A percentile compares a stretch with the other conserved stretches of the same genome.
phyloP scores from a whole-genome alignment of 2,888 invertebrate species.

The Epinotia nisella region DNA sequence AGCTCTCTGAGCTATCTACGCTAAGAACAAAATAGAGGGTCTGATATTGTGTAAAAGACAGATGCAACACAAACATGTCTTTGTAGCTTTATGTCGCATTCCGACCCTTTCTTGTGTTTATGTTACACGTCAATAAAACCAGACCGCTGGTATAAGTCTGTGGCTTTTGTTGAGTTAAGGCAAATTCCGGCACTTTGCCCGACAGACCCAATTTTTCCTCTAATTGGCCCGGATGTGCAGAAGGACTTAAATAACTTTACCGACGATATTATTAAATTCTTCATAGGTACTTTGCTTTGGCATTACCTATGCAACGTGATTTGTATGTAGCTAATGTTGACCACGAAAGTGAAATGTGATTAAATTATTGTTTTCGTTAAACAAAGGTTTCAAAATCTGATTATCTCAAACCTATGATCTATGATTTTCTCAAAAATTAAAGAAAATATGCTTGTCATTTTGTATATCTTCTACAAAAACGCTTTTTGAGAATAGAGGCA shows the following conservation, averaged over 20 bases:
- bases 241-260: constrained; percentile 30
- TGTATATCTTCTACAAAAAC: too few relatives aligned
- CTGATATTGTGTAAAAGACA: neutral
- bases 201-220: constrained; percentile 31
- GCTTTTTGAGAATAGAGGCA: too few relatives aligned
- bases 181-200: constrained; percentile 7
- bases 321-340: neutral
- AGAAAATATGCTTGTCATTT: too few relatives aligned
- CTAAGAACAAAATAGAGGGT: neutral
- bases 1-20: too few relatives aligned
- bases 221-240: constrained; percentile 35
- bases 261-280: neutral
- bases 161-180: constrained; percentile 4
- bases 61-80: neutral
- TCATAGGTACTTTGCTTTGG: neutral
- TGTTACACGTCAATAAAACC: constrained; percentile 7
- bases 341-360: too few relatives aligned
- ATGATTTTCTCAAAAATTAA: too few relatives aligned
- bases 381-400: too few relatives aligned
- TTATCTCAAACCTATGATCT: too few relatives aligned
- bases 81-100: neutral
- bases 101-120: constrained; percentile 13
- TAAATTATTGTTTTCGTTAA: too few relatives aligned
- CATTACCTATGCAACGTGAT: neutral
- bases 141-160: constrained; percentile 2